Base-by-base conservation (phyloP, 2,888 invertebrate genomes). In the Xylota sylvarum region DNA sequence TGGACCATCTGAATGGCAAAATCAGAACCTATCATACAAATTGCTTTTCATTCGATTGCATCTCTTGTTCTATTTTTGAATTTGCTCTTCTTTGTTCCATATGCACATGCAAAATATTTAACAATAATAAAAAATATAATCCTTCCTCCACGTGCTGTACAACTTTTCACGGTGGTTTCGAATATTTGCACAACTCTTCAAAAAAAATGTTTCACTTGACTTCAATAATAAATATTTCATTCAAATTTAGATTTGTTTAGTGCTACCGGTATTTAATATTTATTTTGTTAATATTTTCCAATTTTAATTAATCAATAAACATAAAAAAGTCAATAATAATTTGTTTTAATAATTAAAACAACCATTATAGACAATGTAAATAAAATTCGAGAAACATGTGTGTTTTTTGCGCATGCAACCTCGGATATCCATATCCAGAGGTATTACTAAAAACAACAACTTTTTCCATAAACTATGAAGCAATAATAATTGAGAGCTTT, bases 401-500 rank as follows among this genome's bases (percentile, higher is more conserved):
- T 17, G 17, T 58, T 37, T 37, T 19, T 32, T 32, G n/a, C 32
- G 4, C 14, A 6, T 7, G 30, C 32, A 52, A 52, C 27, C 23
- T 56, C 32, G 14, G 14, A 9, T 17, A 46, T 17, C 62, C 30
- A 46, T 46, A 6, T 17, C 46, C 64, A 3, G 17, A 10, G 30
- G 30, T 0, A 30, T 0, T 7, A 30, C 17, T n/a, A 64, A 46
- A 64, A 46, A 43, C 32, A 58, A 6, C n/a, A 7, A 27, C 37
- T 40, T 40, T 62, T 52, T 40, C 23, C 48, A 50, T 72, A 58
- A 58, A 37, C 60, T 40, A 58, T 19, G 35, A 40, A n/a, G 12
- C 12, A 40, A 40, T n/a, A 37, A 37, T 40, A 58, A 37, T 69
- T 70, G 48, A 37, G 40, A 27, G 50, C 23, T 72, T 56, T 58